Conservation (phyloP, 2,888 invertebrate genomes). For the Cyclophora punctaria region DNA sequence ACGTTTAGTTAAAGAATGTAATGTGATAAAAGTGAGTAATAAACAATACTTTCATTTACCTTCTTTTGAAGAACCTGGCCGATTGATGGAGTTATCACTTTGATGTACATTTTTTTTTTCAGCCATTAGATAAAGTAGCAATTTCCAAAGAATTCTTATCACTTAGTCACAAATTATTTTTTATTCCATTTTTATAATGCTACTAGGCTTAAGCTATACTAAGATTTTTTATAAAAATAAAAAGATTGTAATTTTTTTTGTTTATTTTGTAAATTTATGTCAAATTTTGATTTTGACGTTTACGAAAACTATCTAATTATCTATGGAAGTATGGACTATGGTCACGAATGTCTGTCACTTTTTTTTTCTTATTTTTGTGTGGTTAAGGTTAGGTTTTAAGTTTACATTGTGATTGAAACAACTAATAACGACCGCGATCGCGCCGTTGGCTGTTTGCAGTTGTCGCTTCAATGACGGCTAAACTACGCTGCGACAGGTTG, state of each 20-base stretch:
- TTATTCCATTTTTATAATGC: no score
- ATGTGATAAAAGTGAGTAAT: not conserved
- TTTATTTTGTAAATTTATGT: no score
- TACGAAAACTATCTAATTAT: no score
- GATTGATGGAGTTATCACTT: not conserved
- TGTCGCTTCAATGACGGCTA: conserved; percentile 26
- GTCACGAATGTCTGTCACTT: no score
- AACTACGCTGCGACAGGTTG: conserved; percentile 20
- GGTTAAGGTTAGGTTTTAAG: no score
- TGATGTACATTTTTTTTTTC: not conserved
- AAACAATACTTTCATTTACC: not conserved
- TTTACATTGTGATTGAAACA: not conserved
- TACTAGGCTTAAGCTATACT: no score
- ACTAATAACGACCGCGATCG: conserved; percentile 17
- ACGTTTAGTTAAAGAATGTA: not conserved
- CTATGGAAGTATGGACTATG: no score
- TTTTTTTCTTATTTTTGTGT: no score
- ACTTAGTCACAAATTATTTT: not conserved
- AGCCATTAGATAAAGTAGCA: no score
- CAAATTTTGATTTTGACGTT: no score
- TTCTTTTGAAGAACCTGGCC: not conserved
- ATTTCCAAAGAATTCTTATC: not conserved
- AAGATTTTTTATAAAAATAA: no score
- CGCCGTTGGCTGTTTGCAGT: conserved; percentile 12
- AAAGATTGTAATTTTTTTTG: no score